Base-by-base conservation (phyloP, 2,113 vertebrate species). In the Bothrops jararaca region DNA sequence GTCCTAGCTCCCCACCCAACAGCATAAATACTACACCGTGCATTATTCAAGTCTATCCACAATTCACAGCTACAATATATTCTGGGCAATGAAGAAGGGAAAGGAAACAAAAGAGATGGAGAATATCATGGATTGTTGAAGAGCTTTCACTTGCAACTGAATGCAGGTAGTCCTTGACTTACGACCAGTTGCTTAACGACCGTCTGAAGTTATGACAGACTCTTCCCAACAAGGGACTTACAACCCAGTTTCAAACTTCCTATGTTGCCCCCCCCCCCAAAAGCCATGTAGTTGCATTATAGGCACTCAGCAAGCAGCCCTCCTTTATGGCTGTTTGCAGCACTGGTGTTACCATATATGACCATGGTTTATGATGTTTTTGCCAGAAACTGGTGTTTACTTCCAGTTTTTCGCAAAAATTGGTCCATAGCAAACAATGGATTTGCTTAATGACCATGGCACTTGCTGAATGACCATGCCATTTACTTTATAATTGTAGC, bases 201-300 rank as follows among this genome's bases (percentile, higher is more conserved):
- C 4, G 0, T n/a, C 13, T 69, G 60, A n/a, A n/a, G 60, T 69
- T n/a, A 69, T 29, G 10, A 5, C 29, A 69, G 29, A 69, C 60
- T 69, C 60, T 69, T 69, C 60, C 60, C 11, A 64, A 69, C 29
- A 69, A 5, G 60, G 60, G 60, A 69, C 1, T 69, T 69, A 69
- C 60, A 69, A 69, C 60, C 60, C 60, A 69, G 29, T 69, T 69
- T 69, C 29, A 69, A 64, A n/a, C 29, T 5, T 29, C 26, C 60
- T 64, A n/a, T 29, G 29, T 69, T n/a, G 4, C 12, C 10, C 3
- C 0, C 60, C 3, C 3, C 3, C 11, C 0, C 1, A 4, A 50
- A 48, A 9, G 4, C 26, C 4, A 29, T 5, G 26, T 13, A 11
- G 26, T 69, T 69, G 60, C 29, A 15, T n/a, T 69, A 13, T 69